Conservation (phyloP, 2,888 invertebrate species). For the Pantelozetes paolii region DNA sequence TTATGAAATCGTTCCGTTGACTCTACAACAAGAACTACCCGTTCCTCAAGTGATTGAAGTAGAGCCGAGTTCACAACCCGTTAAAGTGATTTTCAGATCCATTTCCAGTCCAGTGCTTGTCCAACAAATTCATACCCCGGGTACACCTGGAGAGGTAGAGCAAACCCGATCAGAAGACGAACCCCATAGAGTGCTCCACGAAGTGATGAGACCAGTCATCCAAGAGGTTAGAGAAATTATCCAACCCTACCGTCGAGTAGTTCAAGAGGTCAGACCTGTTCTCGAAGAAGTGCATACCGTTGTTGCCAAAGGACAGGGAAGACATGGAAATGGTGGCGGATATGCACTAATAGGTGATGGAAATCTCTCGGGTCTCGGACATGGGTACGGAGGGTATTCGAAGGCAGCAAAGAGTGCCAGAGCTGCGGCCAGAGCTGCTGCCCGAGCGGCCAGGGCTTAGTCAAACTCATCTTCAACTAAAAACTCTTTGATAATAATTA, state of each 20-base stretch:
- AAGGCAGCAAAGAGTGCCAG: background rate
- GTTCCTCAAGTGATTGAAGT: slow-evolving; percentile 37
- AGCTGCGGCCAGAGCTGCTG: too few relatives aligned
- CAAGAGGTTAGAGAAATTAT: slow-evolving; percentile 20
- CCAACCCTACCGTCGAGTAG: slow-evolving; percentile 9
- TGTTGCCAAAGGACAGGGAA: background rate
- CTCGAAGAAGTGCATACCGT: slow-evolving; percentile 24
- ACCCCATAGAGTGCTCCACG: slow-evolving; percentile 38
- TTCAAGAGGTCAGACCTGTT: slow-evolving; percentile 26
- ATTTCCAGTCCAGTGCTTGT: slow-evolving; percentile 26
- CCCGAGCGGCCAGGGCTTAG: too few relatives aligned
- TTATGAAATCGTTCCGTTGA: background rate
- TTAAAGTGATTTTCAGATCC: slow-evolving; percentile 33
- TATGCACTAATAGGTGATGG: background rate
- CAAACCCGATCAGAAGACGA: slow-evolving; percentile 36
- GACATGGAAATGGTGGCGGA: background rate
- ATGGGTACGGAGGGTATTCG: background rate
- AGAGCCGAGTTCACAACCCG: slow-evolving; percentile 21
- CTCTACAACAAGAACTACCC: background rate
- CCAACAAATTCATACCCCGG: slow-evolving; percentile 31
- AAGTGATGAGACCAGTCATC: slow-evolving; percentile 24
- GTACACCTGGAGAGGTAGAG: slow-evolving; percentile 22
- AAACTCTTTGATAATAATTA: too few relatives aligned
- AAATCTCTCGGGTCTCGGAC: background rate
- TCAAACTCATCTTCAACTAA: too few relatives aligned